Base-by-base conservation (phyloP, 2,797 vertebrate genomes). In the Platyrinchus mystaceus region DNA sequence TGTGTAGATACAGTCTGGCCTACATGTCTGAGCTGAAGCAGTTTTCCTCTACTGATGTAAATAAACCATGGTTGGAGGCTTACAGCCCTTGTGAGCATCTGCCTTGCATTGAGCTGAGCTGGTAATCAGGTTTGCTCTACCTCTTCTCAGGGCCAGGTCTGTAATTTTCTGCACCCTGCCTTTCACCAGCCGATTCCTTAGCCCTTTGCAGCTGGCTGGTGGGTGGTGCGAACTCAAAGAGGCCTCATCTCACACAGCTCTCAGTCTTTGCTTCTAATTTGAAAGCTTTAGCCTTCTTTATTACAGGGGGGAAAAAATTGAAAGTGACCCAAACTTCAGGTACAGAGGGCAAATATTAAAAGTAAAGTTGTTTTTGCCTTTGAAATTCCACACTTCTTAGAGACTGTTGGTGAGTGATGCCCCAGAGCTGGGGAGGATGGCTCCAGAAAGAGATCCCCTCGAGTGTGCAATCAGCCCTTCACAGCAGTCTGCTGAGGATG, bases 271-370 rank as follows among this genome's bases (percentile, higher is more conserved):
- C 76, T 90, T 93, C 79, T 95, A 77, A 93, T 87, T 93, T 94
- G 79, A 94, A 94, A 88, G 55, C 39, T 86, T 81, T 64, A 74
- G 34, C 79, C 39, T 27, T 74, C 81, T 64, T 95, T 93, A 95
- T 93, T 94, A 87, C 55, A 79, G 39, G 37, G 24, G 7, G 3
- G 16, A 28, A 69, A 62, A 83, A 91, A 24, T 8, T 93, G 87
- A 94, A 96, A 94, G 87, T 94, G 91, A 94, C 95, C 94, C 76
- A 94, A 94, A 91, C 87, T 68, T 91, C 79, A 91, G 74, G 91
- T 76, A 91, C 67, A 78, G 79, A 93, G 82, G 92, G 82, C 90
- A 85, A 86, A 88, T 91, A 92, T 88, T 94, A 76, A 96, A 95
- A 95, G 67, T 53, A 41, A 76, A 67, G 73, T 84, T 88, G 32